A percentile compares a stretch with the other conserved stretches of the same genome.
Evolutionary conservation across 2,888 invertebrate species (phyloP).

Genomic region (Eudasyphora cyanicolor): DNA sequence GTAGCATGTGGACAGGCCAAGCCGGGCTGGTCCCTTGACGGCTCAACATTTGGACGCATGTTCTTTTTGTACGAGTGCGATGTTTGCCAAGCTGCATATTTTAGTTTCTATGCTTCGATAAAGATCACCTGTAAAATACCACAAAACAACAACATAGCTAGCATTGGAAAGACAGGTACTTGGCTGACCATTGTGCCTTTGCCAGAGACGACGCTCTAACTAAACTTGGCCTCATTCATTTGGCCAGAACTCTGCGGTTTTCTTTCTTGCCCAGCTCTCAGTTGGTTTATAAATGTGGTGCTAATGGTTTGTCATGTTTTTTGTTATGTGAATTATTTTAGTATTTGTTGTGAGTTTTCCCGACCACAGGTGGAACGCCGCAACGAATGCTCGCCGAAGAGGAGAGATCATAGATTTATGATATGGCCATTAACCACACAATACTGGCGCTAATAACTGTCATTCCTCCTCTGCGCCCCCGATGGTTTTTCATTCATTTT

Average conservation of each 20-base stretch:
- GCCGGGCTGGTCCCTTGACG: neutral
- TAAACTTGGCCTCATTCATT: slow-evolving; percentile 21
- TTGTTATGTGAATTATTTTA: slow-evolving; percentile 50
- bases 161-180: slow-evolving; percentile 39
- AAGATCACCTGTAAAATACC: slow-evolving; percentile 52
- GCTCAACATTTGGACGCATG: slow-evolving; percentile 38
- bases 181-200: slow-evolving; percentile 8
- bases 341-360: slow-evolving; percentile 50
- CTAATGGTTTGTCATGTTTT: slow-evolving; percentile 64
- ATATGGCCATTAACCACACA: slow-evolving; percentile 64
- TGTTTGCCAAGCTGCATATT: slow-evolving; percentile 59
- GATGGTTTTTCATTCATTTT: slow-evolving; percentile 13
- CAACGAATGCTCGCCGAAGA: slow-evolving; percentile 38
- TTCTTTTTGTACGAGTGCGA: no score
- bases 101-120: slow-evolving; percentile 51
- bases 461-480: no score
- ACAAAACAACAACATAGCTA: neutral
- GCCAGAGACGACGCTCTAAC: neutral
- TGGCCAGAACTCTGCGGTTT: no score
- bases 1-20: slow-evolving; percentile 58
- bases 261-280: slow-evolving; percentile 18
- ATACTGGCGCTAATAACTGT: slow-evolving; percentile 62
- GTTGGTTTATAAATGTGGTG: slow-evolving; percentile 62
- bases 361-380: slow-evolving; percentile 22
- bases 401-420: slow-evolving; percentile 65